Conservation (phyloP, 1,140 invertebrate species). For the Varroa destructor region DNA sequence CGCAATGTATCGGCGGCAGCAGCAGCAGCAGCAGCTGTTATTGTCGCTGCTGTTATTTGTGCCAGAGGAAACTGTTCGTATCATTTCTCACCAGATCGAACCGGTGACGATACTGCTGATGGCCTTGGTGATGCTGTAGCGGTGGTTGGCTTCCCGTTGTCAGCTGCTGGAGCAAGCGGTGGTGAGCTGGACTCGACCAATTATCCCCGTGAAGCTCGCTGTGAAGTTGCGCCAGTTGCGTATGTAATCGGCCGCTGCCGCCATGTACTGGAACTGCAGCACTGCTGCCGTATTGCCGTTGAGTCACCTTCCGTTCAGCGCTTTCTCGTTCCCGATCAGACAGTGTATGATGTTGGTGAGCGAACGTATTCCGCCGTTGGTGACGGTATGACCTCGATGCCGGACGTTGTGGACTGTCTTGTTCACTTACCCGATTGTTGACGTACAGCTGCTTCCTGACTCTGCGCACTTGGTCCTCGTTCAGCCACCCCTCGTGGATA, state of each 20-base stretch:
- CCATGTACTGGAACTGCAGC: no score
- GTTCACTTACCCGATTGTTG: neutral
- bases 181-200: no score
- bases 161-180: no score
- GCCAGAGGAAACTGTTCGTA: no score
- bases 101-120: slow-evolving; percentile 21
- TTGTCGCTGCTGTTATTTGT: no score
- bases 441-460: neutral
- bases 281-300: neutral
- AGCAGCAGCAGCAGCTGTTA: no score
- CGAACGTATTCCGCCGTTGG: neutral
- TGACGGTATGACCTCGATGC: neutral
- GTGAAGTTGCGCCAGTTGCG: no score
- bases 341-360: neutral
- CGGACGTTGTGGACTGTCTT: neutral
- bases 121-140: neutral
- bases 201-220: no score
- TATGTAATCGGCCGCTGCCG: no score
- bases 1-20: no score
- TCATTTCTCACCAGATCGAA: slow-evolving; percentile 27
- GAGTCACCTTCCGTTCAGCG: neutral
- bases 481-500: slow-evolving; percentile 21
- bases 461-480: slow-evolving; percentile 21
- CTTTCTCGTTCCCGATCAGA: no score
- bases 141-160: no score